phyloP scores from a whole-genome alignment of 2,797 vertebrate species.

The Sciurus carolinensis region DNA sequence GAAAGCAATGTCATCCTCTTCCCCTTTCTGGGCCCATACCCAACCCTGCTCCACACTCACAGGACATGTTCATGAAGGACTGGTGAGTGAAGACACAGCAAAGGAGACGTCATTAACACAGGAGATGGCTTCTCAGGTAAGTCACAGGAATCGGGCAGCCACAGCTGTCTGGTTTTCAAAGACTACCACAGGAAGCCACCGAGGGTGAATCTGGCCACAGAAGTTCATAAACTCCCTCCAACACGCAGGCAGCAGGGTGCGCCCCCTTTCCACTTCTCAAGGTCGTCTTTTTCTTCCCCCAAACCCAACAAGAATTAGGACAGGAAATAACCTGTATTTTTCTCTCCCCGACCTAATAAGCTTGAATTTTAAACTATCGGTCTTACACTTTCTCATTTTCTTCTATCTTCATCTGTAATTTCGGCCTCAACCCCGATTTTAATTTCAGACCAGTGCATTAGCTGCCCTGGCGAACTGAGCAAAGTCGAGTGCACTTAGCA shows the following conservation, averaged over 20 bases:
- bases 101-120: not conserved
- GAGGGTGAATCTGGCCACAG: not conserved
- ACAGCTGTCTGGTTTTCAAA: not conserved
- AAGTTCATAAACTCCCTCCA: not conserved
- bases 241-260: not conserved
- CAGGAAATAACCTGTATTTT: constrained; percentile 5
- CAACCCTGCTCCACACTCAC: not conserved
- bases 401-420: not conserved
- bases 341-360: not conserved
- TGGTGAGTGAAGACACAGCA: accelerated
- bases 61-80: accelerated
- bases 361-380: constrained; percentile 42
- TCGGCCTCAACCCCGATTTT: constrained; percentile 45
- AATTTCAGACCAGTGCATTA: constrained; percentile 24
- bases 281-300: not conserved
- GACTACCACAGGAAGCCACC: not conserved
- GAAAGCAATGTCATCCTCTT: not conserved
- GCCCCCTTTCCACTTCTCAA: not conserved
- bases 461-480: not conserved
- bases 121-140: not conserved
- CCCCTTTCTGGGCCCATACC: not conserved
- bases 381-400: not conserved
- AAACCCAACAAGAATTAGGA: not conserved
- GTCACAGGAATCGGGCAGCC: not conserved
- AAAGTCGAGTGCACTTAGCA: not conserved